Percentiles rank a stretch among this genome's conserved stretches.
Conservation (phyloP, 30 jellyfish, hydroid and myxozoan genomes). For the Rhopilema esculentum region DNA sequence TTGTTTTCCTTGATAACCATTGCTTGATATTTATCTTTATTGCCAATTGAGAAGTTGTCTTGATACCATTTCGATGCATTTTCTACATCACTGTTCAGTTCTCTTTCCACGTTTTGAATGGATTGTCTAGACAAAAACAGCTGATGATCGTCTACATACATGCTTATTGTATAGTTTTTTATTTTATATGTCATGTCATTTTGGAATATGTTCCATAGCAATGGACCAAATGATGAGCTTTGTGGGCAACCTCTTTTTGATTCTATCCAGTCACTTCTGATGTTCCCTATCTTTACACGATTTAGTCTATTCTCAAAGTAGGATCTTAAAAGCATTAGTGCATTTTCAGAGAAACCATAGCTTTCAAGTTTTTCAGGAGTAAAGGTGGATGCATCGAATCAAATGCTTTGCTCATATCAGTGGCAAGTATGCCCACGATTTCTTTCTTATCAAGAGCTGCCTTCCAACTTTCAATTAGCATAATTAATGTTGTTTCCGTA, state of each 20-base stretch:
- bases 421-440: slow-evolving; percentile 20
- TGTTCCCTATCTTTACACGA: slow-evolving; percentile 39
- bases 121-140: slow-evolving; percentile 10
- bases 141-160: slow-evolving; percentile 36
- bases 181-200: slow-evolving; percentile 19
- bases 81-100: slow-evolving; percentile 27
- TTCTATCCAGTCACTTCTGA: slow-evolving; percentile 32
- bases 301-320: slow-evolving; percentile 31
- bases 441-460: slow-evolving; percentile 21
- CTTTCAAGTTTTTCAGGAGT: slow-evolving; percentile 14
- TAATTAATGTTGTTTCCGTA: slow-evolving; percentile 34
- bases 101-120: slow-evolving; percentile 36
- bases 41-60: slow-evolving; percentile 48
- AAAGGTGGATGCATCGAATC: slow-evolving; percentile 53
- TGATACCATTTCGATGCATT: slow-evolving; percentile 49
- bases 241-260: slow-evolving; percentile 37
- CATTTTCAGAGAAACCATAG: slow-evolving; percentile 40
- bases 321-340: slow-evolving; percentile 23
- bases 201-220: slow-evolving; percentile 37
- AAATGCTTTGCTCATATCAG: slow-evolving; percentile 48
- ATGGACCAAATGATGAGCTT: slow-evolving; percentile 33
- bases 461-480: slow-evolving; percentile 27
- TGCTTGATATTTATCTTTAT: slow-evolving; percentile 48
- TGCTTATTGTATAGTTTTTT: not conserved
- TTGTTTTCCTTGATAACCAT: slow-evolving; percentile 34